Evolutionary conservation across 2,888 invertebrate species (phyloP).

Genomic region (Andrena minutula): DNA sequence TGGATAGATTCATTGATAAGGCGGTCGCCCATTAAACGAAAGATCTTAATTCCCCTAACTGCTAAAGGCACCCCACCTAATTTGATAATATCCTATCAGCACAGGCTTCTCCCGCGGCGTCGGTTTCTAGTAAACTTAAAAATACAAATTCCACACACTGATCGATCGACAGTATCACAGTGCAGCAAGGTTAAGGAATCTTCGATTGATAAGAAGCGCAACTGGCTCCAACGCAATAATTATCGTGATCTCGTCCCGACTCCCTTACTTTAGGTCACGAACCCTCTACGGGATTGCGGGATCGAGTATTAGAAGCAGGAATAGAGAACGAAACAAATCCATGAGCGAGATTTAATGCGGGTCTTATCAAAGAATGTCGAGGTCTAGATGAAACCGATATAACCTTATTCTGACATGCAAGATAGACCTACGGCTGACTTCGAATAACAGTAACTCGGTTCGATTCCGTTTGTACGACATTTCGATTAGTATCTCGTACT

Average conservation of each 20-base stretch:
- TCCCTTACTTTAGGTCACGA: conserved; percentile 68
- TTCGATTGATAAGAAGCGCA: conserved; percentile 73
- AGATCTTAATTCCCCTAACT: neutral
- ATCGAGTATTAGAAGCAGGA: conserved; percentile 75
- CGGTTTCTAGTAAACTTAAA: neutral
- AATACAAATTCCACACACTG: neutral
- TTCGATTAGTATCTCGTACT: conserved; percentile 68
- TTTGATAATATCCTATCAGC: neutral
- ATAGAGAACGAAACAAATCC: conserved; percentile 65
- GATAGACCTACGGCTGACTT: conserved; percentile 58
- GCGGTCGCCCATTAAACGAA: too few relatives aligned
- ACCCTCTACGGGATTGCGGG: conserved; percentile 73
- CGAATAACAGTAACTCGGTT: conserved; percentile 71
- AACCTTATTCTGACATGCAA: conserved; percentile 66
- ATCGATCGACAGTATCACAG: conserved; percentile 34
- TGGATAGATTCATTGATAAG: too few relatives aligned
- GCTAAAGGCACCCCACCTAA: neutral
- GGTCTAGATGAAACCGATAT: conserved; percentile 71
- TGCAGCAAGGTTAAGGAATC: conserved; percentile 47
- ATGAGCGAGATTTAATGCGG: conserved; percentile 72
- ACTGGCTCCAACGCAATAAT: conserved; percentile 82
- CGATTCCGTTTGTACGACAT: conserved; percentile 68
- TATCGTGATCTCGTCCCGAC: conserved; percentile 80
- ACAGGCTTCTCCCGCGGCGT: neutral
- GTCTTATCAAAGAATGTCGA: conserved; percentile 71